Evolutionary conservation across 2,888 invertebrate species (phyloP).

Genomic region (Spatulosminthurus flaviceps): DNA sequence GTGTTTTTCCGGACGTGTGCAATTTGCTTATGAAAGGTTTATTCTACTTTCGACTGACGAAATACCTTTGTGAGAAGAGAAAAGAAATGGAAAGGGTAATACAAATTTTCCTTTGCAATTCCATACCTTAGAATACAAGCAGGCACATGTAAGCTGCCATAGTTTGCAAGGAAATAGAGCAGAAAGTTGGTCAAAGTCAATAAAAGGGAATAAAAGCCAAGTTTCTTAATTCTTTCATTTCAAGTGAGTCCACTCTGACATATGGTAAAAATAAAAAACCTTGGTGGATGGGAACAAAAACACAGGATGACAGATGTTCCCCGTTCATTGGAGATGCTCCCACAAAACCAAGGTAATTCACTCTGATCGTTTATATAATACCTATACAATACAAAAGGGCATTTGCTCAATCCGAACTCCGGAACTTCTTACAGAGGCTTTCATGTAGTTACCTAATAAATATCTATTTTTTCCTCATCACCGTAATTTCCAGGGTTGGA

Average conservation of each 20-base stretch:
- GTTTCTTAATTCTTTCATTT: not conserved
- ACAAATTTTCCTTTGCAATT: constrained; percentile 8
- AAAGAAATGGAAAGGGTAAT: constrained; percentile 19
- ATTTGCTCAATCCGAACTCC: constrained; percentile 38
- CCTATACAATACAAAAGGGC: constrained; percentile 4
- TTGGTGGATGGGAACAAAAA: not conserved
- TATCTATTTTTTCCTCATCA: not conserved
- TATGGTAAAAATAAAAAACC: constrained; percentile 7
- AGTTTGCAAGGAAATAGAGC: not conserved
- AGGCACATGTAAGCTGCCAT: not conserved
- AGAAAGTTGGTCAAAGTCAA: not conserved
- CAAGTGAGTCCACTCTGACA: not conserved
- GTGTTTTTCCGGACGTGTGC: too few relatives aligned
- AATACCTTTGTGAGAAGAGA: not conserved
- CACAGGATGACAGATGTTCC: constrained; percentile 41
- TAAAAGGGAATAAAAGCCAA: not conserved
- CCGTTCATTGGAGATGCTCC: not conserved
- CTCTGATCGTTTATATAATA: constrained; percentile 8
- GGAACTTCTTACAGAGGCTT: constrained; percentile 26
- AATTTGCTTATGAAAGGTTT: too few relatives aligned
- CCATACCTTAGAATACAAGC: too few relatives aligned
- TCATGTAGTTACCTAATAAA: not conserved
- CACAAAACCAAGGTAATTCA: constrained; percentile 13
- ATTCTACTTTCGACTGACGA: too few relatives aligned
- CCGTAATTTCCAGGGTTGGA: not conserved